Percentiles rank a stretch among this genome's conserved stretches.
These are phyloP conservation scores for Epizoanthus stellaris DNA, from an alignment of 92 coral and sea anemone species.

Conservation along the genomic window DNA sequence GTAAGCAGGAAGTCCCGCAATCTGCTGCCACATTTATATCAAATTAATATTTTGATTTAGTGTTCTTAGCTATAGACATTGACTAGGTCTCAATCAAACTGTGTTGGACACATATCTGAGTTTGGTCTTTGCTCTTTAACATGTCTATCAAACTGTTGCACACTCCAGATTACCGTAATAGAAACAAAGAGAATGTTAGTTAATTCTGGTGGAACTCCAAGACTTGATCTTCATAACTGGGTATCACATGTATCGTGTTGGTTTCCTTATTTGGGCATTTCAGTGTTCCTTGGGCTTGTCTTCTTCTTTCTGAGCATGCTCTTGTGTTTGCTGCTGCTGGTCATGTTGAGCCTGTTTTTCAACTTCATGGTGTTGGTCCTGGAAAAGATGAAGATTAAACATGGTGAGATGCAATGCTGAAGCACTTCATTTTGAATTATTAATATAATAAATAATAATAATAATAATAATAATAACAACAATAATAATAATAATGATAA, in stretches of 20 bases:
- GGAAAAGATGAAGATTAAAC: neutral
- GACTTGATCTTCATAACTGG: neutral
- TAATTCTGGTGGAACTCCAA: neutral
- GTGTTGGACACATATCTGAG: too few relatives aligned
- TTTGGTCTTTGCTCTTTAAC: neutral
- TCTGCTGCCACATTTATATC: too few relatives aligned
- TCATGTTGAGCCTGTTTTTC: neutral
- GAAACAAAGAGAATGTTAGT: neutral
- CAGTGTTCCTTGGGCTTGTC: conserved; percentile 9
- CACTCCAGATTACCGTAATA: neutral
- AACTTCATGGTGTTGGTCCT: conserved; percentile 17
- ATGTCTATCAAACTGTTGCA: neutral
- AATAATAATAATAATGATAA: too few relatives aligned
- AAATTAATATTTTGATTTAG: too few relatives aligned
- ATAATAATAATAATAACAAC: too few relatives aligned
- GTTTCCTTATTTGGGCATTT: neutral
- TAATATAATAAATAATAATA: too few relatives aligned
- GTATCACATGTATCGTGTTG: neutral
- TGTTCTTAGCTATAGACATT: too few relatives aligned
- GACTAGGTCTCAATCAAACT: too few relatives aligned
- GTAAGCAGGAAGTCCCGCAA: too few relatives aligned
- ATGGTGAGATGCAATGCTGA: neutral
- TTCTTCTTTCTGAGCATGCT: conserved; percentile 32
- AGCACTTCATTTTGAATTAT: neutral
- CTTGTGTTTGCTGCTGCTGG: conserved; percentile 29